These are phyloP conservation scores for Eristalis pertinax DNA, from an alignment of 2,888 invertebrate species.

Conservation along the genomic window DNA sequence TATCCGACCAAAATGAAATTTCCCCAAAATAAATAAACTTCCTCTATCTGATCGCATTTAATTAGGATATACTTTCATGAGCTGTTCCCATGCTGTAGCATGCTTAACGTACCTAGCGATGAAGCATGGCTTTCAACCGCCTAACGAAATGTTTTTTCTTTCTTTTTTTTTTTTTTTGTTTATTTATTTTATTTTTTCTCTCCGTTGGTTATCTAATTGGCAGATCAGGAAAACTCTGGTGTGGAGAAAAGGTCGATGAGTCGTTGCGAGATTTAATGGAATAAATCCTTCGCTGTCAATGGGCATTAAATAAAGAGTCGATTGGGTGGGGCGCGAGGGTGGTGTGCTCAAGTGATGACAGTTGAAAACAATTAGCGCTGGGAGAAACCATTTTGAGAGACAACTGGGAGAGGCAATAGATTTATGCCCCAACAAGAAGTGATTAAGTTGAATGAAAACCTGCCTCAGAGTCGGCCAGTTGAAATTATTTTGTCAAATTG, in stretches of 20 bases:
- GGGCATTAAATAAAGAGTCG: slow-evolving; percentile 38
- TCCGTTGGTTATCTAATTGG: slow-evolving; percentile 47
- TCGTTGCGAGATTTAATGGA: slow-evolving; percentile 8
- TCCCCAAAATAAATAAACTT: slow-evolving; percentile 55
- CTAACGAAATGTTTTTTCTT: background rate
- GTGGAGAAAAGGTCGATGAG: slow-evolving; percentile 27
- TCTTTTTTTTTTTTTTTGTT: slow-evolving; percentile 19
- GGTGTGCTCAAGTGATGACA: slow-evolving; percentile 34
- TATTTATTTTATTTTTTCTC: slow-evolving; percentile 5
- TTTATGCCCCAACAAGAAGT: background rate
- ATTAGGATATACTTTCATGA: slow-evolving; percentile 58
- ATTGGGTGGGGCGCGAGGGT: background rate
- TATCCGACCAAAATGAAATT: slow-evolving; percentile 44
- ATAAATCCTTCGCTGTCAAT: slow-evolving; percentile 59
- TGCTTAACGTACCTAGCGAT: slow-evolving; percentile 7
- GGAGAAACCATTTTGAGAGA: background rate
- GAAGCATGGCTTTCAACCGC: background rate
- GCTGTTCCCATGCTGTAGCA: slow-evolving; percentile 32
- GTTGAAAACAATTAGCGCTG: slow-evolving; percentile 35
- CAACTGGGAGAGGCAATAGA: background rate
- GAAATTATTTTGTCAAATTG: background rate
- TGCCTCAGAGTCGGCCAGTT: background rate
- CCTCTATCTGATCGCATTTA: slow-evolving; percentile 60
- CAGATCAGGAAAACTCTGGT: slow-evolving; percentile 44
- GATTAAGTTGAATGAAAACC: background rate